phyloP scores from a whole-genome alignment of 2,113 vertebrate species.

The Takifugu flavidus region DNA sequence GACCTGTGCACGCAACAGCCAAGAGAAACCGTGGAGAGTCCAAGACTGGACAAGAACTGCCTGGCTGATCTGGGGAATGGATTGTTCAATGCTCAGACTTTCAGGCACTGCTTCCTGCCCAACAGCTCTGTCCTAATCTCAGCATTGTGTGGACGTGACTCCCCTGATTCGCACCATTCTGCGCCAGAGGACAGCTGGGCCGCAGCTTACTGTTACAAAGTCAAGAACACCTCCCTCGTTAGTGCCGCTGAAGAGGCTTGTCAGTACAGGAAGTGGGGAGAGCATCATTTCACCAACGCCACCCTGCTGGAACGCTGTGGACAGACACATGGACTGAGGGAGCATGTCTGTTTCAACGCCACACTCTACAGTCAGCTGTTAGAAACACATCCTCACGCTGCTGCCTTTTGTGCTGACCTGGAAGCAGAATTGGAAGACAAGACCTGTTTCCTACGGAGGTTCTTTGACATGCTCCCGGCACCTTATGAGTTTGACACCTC shows the following conservation, averaged over 20 bases:
- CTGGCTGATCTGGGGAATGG: conserved; percentile 64
- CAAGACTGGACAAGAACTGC: conserved; percentile 63
- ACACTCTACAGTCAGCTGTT: conserved; percentile 71
- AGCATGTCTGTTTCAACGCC: conserved; percentile 78
- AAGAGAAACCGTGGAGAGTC: conserved; percentile 18
- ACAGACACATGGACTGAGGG: conserved; percentile 64
- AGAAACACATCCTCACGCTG: conserved; percentile 59
- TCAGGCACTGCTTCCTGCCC: conserved; percentile 82
- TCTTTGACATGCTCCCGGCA: conserved; percentile 79
- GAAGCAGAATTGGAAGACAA: conserved; percentile 49
- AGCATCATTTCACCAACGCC: conserved; percentile 54
- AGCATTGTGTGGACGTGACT: conserved; percentile 66
- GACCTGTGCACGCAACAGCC: conserved; percentile 75
- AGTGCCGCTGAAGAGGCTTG: conserved; percentile 58
- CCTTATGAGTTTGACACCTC: conserved; percentile 75
- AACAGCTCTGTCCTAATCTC: conserved; percentile 74
- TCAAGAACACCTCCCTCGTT: conserved; percentile 48
- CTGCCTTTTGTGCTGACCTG: conserved; percentile 66
- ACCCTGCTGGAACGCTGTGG: conserved; percentile 68
- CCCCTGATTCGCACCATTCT: conserved; percentile 37
- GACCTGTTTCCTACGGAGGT: conserved; percentile 80
- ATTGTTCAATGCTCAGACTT: conserved; percentile 74
- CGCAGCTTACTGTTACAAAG: conserved; percentile 73
- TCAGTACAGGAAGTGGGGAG: conserved; percentile 63
- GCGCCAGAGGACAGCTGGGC: conserved; percentile 73